Base-by-base conservation (phyloP, 2,797 vertebrate genomes). In the Spizella passerina region DNA sequence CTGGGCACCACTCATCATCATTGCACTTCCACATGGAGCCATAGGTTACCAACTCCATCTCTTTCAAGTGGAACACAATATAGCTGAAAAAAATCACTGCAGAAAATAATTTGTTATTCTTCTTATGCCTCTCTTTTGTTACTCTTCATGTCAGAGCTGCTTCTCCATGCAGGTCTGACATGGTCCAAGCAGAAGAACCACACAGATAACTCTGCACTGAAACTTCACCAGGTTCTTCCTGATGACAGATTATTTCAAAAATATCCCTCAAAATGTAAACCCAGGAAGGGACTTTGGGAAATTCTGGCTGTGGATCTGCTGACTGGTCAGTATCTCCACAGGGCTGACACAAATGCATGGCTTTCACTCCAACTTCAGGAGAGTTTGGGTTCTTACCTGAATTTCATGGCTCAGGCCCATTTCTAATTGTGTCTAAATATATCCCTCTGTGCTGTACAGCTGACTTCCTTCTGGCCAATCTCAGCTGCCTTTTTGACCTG, bases 401-500 rank as follows among this genome's bases (percentile, higher is more conserved):
- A 59, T 84, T 73, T 63, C 66, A 49, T 0, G 2, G 73, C 52
- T 88, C 44, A 49, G 53, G 66, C 41, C 69, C 1, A 1, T 44
- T 93, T 87, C 88, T 83, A 84, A 70, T 44, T 85, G 86, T 64
- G 41, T 30, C 77, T 83, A 55, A 88, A 21, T 36, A 41, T 8
- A 20, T 55, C 11, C 5, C 59, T 34, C 71, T 16, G 46, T 14
- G 52, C 76, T 59, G 70, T 20, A 93, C 86, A 13, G 11, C 70
- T 90, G 90, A 72, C 93, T 90, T 88, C 89, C 57, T 86, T 53
- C 88, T 70, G 76, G 80, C 61, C 89, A 27, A 59, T 38, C 78
- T 92, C 86, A 44, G 80, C 66, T 60, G 91, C 92, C 90, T 94
- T 94, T 97, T 76, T 93, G 94, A 96, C 92, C 94, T 82, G 70